Evolutionary conservation across 2,113 vertebrate genomes (phyloP).

Genomic region (Riparia riparia): DNA sequence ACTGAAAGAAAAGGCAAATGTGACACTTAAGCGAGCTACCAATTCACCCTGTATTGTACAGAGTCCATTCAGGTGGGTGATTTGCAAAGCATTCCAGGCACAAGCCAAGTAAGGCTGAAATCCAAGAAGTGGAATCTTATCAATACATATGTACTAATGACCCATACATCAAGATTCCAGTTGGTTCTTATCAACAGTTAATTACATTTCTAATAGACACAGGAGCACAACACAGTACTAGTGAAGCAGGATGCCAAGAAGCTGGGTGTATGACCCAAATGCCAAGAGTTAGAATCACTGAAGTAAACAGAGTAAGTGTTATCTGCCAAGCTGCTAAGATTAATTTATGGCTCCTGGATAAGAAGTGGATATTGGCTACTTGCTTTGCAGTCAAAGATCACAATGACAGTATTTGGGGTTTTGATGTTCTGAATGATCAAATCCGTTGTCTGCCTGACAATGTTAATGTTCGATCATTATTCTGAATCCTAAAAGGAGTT

Average conservation of each 20-base stretch:
- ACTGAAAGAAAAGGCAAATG: neutral
- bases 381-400: neutral
- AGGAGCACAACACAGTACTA: neutral
- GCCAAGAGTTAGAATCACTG: neutral
- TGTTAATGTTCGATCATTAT: neutral
- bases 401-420: neutral
- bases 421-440: neutral
- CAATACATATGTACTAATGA: neutral
- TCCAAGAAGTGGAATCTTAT: neutral
- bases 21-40: neutral
- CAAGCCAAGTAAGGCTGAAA: neutral
- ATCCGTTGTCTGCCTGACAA: neutral
- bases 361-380: neutral
- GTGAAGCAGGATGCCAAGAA: neutral
- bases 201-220: neutral
- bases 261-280: neutral
- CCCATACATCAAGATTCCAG: neutral
- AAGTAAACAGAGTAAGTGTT: neutral
- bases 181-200: neutral
- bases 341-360: neutral
- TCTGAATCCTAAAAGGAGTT: neutral
- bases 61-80: neutral
- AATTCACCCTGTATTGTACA: neutral
- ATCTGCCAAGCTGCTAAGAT: neutral
- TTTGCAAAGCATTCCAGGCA: neutral